Conservation (phyloP, 2,888 invertebrate species). For the Aphrophora alni region DNA sequence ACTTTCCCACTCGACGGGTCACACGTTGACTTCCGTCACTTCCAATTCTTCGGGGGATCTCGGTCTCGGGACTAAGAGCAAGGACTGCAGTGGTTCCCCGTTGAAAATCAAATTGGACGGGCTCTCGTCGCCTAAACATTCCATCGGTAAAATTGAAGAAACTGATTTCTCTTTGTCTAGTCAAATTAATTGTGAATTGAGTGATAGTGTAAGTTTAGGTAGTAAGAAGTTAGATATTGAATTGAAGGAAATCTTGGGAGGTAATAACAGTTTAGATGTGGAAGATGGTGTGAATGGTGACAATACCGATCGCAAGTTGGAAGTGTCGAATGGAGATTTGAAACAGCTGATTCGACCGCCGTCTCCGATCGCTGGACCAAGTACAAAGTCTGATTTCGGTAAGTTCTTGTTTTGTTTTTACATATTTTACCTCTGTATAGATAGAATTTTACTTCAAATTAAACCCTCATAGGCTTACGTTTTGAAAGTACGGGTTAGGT, state of each 20-base stretch:
- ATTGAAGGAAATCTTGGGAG: slow-evolving; percentile 55
- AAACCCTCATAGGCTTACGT: background rate
- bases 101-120: slow-evolving; percentile 31
- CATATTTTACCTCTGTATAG: background rate
- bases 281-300: slow-evolving; percentile 31
- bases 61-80: background rate
- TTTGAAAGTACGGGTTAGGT: no score
- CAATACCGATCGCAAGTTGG: slow-evolving; percentile 26
- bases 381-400: slow-evolving; percentile 52
- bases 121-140: slow-evolving; percentile 20
- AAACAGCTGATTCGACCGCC: slow-evolving; percentile 47
- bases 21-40: slow-evolving; percentile 33
- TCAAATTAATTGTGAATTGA: slow-evolving; percentile 24
- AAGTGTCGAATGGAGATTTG: slow-evolving; percentile 28
- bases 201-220: background rate
- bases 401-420: no score
- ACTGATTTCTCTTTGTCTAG: slow-evolving; percentile 10
- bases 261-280: slow-evolving; percentile 58
- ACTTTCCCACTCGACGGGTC: slow-evolving; percentile 7
- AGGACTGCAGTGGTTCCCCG: slow-evolving; percentile 23
- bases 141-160: background rate
- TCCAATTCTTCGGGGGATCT: slow-evolving; percentile 22
- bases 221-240: slow-evolving; percentile 13
- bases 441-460: background rate
- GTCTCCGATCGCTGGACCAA: slow-evolving; percentile 52